A percentile compares a stretch with the other conserved stretches of the same genome.
Evolutionary conservation across 2,113 vertebrate genomes (phyloP).

Genomic region (Laticauda colubrina): DNA sequence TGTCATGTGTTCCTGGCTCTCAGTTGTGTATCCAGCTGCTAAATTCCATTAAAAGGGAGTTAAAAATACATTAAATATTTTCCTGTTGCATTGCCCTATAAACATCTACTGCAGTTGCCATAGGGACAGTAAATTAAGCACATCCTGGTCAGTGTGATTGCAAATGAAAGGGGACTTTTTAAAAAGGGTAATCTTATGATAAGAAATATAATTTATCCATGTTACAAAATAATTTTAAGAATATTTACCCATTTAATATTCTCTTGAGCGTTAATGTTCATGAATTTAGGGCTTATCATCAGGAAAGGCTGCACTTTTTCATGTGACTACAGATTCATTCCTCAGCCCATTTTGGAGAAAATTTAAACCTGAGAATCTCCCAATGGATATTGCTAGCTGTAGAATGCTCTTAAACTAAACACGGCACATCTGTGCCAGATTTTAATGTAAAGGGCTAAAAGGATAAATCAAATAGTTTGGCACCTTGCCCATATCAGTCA

Average conservation of each 20-base stretch:
- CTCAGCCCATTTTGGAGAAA: not conserved
- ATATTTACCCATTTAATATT: not conserved
- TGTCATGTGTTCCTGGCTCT: not conserved
- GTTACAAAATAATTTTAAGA: accelerated
- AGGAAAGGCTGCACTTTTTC: not conserved
- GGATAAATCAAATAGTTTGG: not conserved
- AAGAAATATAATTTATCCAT: not conserved
- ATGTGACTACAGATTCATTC: not conserved
- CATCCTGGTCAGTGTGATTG: not conserved
- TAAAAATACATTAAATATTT: constrained; percentile 24
- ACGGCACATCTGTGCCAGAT: not conserved
- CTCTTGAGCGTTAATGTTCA: not conserved
- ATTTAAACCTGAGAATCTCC: not conserved
- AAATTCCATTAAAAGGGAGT: not conserved
- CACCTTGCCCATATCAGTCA: not conserved
- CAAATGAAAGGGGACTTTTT: not conserved
- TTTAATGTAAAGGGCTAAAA: constrained; percentile 1
- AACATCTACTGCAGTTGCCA: not conserved
- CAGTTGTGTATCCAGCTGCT: constrained; percentile 9
- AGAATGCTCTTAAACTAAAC: constrained; percentile 8
- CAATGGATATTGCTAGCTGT: not conserved
- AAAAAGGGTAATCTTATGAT: not conserved
- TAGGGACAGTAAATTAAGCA: not conserved
- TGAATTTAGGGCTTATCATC: not conserved
- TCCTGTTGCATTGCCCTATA: not conserved